Percentiles rank a stretch among this genome's conserved stretches.
Conservation (phyloP, 2,888 invertebrate species). For the Lobophora halterata region DNA sequence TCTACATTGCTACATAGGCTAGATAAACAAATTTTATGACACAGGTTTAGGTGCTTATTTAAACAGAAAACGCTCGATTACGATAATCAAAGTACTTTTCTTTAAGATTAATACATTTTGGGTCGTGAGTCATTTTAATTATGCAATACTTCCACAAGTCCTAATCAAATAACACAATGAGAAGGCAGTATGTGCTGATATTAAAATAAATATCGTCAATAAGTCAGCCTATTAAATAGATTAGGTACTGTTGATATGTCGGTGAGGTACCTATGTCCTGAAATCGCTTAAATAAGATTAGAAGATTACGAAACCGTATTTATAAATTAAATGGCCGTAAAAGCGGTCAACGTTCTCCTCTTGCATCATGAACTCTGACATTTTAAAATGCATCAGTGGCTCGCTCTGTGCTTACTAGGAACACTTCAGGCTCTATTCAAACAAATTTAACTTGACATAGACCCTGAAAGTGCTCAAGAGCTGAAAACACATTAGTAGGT, state of each 20-base stretch:
- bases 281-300: constrained; percentile 6
- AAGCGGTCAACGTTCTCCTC: constrained; percentile 49
- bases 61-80: no score
- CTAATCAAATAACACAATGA: constrained; percentile 15
- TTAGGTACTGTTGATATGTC: constrained; percentile 9
- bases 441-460: constrained; percentile 7
- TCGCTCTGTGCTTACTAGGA: no score
- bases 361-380: constrained; percentile 46
- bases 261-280: neutral
- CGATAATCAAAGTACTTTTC: no score
- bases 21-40: constrained; percentile 11
- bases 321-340: constrained; percentile 36
- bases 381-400: constrained; percentile 28
- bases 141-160: constrained; percentile 1
- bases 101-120: no score
- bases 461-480: constrained; percentile 14
- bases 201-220: constrained; percentile 15
- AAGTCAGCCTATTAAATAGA: constrained; percentile 17
- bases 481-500: no score
- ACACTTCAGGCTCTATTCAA: constrained; percentile 1
- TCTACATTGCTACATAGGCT: constrained; percentile 6
- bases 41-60: no score
- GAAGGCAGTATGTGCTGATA: constrained; percentile 10
- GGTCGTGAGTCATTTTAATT: no score
- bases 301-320: constrained; percentile 36